Percentiles rank a stretch among this genome's conserved stretches.
phyloP scores from a whole-genome alignment of 2,797 vertebrate species.

The Lindbergichthys nudifrons region DNA sequence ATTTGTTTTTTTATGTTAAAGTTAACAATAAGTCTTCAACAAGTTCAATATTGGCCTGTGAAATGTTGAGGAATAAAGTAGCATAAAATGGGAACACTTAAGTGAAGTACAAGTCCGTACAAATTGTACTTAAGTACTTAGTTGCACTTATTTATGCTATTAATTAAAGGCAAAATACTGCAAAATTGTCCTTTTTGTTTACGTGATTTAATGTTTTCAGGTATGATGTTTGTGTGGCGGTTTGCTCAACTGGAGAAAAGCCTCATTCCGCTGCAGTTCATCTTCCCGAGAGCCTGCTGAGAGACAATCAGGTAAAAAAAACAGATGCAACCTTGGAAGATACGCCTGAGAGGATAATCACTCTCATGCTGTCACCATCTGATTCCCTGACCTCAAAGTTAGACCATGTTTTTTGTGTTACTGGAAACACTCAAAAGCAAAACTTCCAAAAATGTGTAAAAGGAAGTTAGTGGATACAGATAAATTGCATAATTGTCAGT shows the following conservation, averaged over 20 bases:
- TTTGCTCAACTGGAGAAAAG: background rate
- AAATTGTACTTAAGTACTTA: background rate
- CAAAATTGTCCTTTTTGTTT: background rate
- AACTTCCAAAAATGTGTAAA: slow-evolving; percentile 74
- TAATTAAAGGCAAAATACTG: background rate
- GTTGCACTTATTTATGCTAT: background rate
- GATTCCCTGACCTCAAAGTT: slow-evolving; percentile 12
- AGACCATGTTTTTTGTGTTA: slow-evolving; percentile 25
- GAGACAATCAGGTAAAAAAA: slow-evolving; percentile 52
- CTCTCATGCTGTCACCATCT: background rate
- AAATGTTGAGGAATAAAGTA: background rate
- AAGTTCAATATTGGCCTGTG: background rate
- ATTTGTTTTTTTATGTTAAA: background rate
- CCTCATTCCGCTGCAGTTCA: background rate
- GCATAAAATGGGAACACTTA: background rate
- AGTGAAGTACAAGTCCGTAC: background rate
- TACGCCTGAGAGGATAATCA: background rate
- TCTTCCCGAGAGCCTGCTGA: background rate
- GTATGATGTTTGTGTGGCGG: slow-evolving; percentile 13
- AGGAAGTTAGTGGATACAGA: slow-evolving; percentile 56
- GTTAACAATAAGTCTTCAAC: too few species aligned
- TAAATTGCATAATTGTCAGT: slow-evolving; percentile 13
- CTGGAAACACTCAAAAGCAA: slow-evolving; percentile 58
- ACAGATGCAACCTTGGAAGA: slow-evolving; percentile 26
- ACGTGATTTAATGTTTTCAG: slow-evolving; percentile 37